A percentile compares a stretch with the other conserved stretches of the same genome.
These are phyloP conservation scores for Euleptes europaea DNA, from an alignment of 2,113 vertebrate genomes.

Conservation along the genomic window DNA sequence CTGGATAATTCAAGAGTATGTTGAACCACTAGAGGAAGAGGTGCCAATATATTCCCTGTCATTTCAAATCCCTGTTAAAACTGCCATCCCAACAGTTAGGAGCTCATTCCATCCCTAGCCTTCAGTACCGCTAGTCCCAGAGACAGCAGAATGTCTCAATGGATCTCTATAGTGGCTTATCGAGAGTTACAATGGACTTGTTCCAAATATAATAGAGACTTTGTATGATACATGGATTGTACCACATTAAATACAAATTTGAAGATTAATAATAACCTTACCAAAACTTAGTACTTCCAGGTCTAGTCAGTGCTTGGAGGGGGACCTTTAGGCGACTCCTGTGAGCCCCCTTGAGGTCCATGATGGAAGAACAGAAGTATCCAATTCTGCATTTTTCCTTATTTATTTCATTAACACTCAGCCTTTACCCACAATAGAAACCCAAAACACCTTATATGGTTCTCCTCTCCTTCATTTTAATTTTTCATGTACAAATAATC, in stretches of 20 bases:
- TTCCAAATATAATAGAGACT: not conserved
- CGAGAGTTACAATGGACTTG: not conserved
- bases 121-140: not conserved
- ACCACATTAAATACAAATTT: not conserved
- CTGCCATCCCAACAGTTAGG: not conserved
- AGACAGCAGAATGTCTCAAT: not conserved
- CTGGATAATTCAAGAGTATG: not conserved
- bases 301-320: too few species aligned
- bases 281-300: not conserved
- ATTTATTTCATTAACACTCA: too few species aligned
- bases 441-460: too few species aligned
- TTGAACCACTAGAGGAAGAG: not conserved
- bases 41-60: not conserved
- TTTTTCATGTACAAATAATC: not conserved
- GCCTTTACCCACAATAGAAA: too few species aligned
- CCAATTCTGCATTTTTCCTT: too few species aligned
- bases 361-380: too few species aligned
- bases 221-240: too few species aligned
- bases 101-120: not conserved
- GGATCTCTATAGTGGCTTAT: not conserved
- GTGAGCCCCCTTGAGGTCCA: too few species aligned
- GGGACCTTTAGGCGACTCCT: too few species aligned
- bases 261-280: not conserved
- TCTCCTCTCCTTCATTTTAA: too few species aligned
- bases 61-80: not conserved